These are phyloP conservation scores for Blera fallax DNA, from an alignment of 2,888 invertebrate genomes.

Conservation along the genomic window DNA sequence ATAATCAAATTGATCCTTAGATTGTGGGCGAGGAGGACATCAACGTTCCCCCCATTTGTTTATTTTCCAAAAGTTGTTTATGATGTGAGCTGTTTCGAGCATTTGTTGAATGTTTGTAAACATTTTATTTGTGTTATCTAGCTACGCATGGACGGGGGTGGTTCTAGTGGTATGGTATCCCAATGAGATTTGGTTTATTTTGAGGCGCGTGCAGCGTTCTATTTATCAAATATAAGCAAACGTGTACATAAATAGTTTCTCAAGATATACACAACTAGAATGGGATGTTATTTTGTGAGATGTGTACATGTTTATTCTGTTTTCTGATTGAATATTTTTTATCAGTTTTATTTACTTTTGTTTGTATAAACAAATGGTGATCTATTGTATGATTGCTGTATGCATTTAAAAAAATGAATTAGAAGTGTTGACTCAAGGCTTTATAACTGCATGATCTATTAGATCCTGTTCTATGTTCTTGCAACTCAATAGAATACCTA, in stretches of 20 bases:
- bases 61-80: conserved; percentile 55
- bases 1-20: conserved; percentile 11
- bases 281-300: neutral
- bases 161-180: conserved; percentile 4
- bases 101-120: conserved; percentile 65
- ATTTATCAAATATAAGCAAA: conserved; percentile 64
- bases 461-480: too few relatives aligned
- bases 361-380: conserved; percentile 3
- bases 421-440: neutral
- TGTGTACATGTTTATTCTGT: conserved; percentile 29
- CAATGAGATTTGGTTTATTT: conserved; percentile 54
- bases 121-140: conserved; percentile 49
- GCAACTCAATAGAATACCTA: too few relatives aligned
- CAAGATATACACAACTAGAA: neutral
- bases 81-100: conserved; percentile 27
- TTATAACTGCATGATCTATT: too few relatives aligned
- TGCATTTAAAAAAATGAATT: neutral
- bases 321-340: neutral
- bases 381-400: neutral
- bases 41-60: conserved; percentile 43
- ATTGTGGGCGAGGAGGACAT: neutral
- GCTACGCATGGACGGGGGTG: neutral
- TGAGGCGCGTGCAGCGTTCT: conserved; percentile 42
- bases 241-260: conserved; percentile 40
- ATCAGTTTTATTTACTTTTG: neutral